Percentiles rank a stretch among this genome's conserved stretches.
Evolutionary conservation across 2,797 vertebrate genomes (phyloP).

Genomic region (Babyrousa celebensis): DNA sequence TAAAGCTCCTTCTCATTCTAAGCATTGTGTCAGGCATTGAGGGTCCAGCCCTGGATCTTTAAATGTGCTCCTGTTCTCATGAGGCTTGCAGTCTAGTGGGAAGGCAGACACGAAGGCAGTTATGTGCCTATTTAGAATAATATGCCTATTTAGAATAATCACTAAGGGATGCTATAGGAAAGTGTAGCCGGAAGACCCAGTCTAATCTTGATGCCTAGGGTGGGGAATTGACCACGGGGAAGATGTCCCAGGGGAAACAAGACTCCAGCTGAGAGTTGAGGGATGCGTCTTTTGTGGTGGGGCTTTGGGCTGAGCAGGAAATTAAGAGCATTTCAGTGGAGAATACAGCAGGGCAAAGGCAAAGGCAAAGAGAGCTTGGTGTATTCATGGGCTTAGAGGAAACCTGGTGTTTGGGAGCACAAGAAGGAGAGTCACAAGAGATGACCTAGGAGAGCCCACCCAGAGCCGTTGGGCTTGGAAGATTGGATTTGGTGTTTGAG

Average conservation of each 20-base stretch:
- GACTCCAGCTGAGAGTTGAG: neutral
- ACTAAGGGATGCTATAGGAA: neutral
- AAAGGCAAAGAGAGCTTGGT: neutral
- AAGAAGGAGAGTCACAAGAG: neutral
- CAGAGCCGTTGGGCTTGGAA: neutral
- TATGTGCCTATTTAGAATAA: neutral
- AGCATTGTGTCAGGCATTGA: neutral
- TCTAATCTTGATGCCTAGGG: neutral
- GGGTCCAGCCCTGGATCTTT: neutral
- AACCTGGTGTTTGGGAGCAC: neutral
- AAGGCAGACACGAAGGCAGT: neutral
- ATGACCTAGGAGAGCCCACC: neutral
- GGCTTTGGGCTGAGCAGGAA: neutral
- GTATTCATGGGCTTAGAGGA: neutral
- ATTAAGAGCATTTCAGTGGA: neutral
- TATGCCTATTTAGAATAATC: neutral
- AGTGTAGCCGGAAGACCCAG: neutral
- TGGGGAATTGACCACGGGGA: neutral
- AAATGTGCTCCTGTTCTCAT: neutral
- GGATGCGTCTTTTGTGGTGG: neutral
- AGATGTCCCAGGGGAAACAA: neutral
- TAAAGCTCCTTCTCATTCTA: neutral
- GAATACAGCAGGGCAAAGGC: neutral
- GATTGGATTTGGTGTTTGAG: neutral
- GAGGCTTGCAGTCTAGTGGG: neutral